Evolutionary conservation across 2,113 vertebrate genomes (phyloP), one percentile per base, ranked within the genome.

Genomic region (Nothobranchius kuhntae): DNA sequence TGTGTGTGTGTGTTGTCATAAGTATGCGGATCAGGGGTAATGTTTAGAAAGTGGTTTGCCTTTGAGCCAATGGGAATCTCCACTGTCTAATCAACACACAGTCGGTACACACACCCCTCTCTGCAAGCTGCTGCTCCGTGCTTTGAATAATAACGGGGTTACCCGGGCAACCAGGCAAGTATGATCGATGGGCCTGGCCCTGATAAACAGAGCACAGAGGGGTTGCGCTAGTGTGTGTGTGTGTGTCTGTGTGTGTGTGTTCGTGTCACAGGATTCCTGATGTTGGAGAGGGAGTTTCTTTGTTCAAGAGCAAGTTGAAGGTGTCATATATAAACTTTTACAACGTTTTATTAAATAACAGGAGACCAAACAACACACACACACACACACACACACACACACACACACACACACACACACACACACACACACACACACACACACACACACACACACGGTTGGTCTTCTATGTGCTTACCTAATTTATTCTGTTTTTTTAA

Each of bases 141-240:
- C 84, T 82, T 83, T 87, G 90, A 91, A 91, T 91, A 90, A 84
- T 89, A 90, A 89, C 53, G 7, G 81, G 86, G 89, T 90, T 91
- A 89, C 90, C 89, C 68, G 61, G 89, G 89, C 87, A 91, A 91
- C 90, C 77, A 77, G 68, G 77, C 79, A 56, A 36, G 71, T 77
- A 85, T 89, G 88, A 90, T 88, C 76, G 78, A 89, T 90, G 87
- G 77, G 63, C 77, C 72, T 51, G 73, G 79, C 71, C 71, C 78
- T 83, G 83, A 88, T 90, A 90, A 91, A 87, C 82, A 83, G 78
- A 81, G 77, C 83, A 63, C 73, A 60, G 70, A 66, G 71, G 30
- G n/a, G 63, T 67, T 51, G 73, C 9, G 56, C 7, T 1, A 55
- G 44, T 65, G 77, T 61, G 56, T 64, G 71, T 62, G 60, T 71